These are phyloP conservation scores for Aquatica leii DNA, from an alignment of 2,888 invertebrate species.

Conservation along the genomic window DNA sequence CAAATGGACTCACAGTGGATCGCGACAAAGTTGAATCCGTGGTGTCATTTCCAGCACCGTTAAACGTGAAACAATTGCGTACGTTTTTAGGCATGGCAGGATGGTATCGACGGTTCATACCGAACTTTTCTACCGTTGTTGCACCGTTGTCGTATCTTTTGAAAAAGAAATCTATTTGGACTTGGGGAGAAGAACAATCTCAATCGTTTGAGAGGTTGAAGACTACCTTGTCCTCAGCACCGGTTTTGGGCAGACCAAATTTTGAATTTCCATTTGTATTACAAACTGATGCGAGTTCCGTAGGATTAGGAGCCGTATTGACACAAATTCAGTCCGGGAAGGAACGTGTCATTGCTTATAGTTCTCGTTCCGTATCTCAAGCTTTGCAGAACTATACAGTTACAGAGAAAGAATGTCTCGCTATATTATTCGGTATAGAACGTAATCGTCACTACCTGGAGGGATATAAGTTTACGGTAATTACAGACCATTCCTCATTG, in stretches of 20 bases:
- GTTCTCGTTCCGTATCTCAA: background rate
- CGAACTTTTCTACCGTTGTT: too few relatives aligned
- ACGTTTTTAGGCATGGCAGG: background rate
- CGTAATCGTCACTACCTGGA: background rate
- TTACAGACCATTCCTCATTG: background rate
- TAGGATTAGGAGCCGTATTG: too few relatives aligned
- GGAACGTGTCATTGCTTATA: too few relatives aligned
- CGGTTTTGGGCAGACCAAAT: too few relatives aligned
- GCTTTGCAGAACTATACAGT: conserved; percentile 11
- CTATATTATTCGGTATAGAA: background rate
- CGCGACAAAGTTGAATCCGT: background rate
- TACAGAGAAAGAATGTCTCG: too few relatives aligned
- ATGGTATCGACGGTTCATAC: too few relatives aligned
- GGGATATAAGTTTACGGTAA: background rate
- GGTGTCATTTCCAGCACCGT: background rate
- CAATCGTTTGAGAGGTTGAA: background rate
- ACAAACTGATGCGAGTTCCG: too few relatives aligned
- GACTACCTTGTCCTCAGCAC: too few relatives aligned
- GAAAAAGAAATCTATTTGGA: background rate
- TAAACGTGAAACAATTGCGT: background rate
- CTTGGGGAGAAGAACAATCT: background rate
- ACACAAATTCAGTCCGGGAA: too few relatives aligned
- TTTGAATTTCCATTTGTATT: too few relatives aligned
- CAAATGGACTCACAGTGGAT: background rate
- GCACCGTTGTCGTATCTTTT: background rate